Percentiles rank a stretch among this genome's conserved stretches.
phyloP scores from a whole-genome alignment of 2,888 invertebrate genomes.

The Lasioglossum morio region DNA sequence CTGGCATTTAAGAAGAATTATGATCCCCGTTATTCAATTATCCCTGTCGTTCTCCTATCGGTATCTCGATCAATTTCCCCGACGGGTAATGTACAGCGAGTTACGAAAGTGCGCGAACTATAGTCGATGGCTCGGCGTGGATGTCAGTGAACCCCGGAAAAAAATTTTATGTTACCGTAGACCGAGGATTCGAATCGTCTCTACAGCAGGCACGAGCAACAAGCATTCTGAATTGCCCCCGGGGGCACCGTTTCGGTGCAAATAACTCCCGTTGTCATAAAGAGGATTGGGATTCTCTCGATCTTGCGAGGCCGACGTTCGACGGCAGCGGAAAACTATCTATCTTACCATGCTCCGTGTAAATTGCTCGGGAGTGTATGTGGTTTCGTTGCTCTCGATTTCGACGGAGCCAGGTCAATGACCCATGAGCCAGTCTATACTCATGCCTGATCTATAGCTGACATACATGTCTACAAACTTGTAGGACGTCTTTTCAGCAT shows the following conservation, averaged over 20 bases:
- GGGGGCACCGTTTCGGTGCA: neutral
- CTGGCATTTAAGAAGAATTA: slow-evolving; percentile 5
- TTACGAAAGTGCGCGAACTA: neutral
- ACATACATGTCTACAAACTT: neutral
- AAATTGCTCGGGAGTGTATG: neutral
- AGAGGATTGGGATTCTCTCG: neutral
- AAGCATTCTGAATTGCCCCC: neutral
- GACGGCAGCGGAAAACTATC: neutral
- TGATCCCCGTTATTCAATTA: neutral
- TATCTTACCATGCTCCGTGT: neutral
- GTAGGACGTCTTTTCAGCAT: neutral
- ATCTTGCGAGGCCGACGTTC: neutral
- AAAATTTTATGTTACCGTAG: neutral
- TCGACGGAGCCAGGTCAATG: neutral
- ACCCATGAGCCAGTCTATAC: neutral
- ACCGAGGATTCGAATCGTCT: neutral
- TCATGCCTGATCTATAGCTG: neutral
- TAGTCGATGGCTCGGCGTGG: neutral
- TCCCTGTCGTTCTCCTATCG: slow-evolving; percentile 1
- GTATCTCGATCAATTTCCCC: neutral
- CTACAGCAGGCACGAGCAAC: neutral
- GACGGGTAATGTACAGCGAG: neutral
- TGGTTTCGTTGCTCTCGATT: slow-evolving; percentile 4
- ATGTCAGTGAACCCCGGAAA: neutral
- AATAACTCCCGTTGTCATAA: neutral